phyloP scores from a whole-genome alignment of 2,797 vertebrate genomes.

The Catamblyrhynchus diadema region DNA sequence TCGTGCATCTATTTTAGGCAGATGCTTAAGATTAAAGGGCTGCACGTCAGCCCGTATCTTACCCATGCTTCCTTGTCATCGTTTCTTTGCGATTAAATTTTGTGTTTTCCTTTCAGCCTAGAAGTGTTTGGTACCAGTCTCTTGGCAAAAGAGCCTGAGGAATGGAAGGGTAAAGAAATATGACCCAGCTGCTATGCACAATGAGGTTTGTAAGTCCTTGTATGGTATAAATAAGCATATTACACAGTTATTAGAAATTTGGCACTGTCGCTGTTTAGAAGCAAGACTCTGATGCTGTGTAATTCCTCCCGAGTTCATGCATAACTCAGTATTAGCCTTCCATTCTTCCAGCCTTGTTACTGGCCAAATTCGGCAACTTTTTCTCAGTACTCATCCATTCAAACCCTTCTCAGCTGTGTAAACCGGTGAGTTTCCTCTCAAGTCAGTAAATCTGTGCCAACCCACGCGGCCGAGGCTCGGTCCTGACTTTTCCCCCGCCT shows the following conservation, averaged over 20 bases:
- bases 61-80: conserved; percentile 35
- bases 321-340: not conserved
- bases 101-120: conserved; percentile 49
- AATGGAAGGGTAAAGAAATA: conserved; percentile 58
- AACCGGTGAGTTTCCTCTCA: conserved; percentile 38
- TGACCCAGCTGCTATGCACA: conserved; percentile 57
- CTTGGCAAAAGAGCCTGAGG: conserved; percentile 50
- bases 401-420: not conserved
- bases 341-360: not conserved
- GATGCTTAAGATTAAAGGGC: conserved; percentile 16
- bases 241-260: conserved; percentile 56
- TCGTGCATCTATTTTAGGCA: not conserved
- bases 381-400: conserved; percentile 5
- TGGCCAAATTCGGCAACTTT: conserved; percentile 33
- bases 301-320: not conserved
- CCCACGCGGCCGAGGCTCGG: not conserved
- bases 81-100: conserved; percentile 42
- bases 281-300: not conserved
- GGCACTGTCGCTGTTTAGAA: conserved; percentile 37
- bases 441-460: not conserved
- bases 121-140: conserved; percentile 43
- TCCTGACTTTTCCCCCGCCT: not conserved
- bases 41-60: conserved; percentile 13
- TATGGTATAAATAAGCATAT: conserved; percentile 66
- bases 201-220: conserved; percentile 64